Percentiles rank a stretch among this genome's conserved stretches.
phyloP scores from a whole-genome alignment of 1,140 invertebrate species.

The Brachionus rotundiformis region DNA sequence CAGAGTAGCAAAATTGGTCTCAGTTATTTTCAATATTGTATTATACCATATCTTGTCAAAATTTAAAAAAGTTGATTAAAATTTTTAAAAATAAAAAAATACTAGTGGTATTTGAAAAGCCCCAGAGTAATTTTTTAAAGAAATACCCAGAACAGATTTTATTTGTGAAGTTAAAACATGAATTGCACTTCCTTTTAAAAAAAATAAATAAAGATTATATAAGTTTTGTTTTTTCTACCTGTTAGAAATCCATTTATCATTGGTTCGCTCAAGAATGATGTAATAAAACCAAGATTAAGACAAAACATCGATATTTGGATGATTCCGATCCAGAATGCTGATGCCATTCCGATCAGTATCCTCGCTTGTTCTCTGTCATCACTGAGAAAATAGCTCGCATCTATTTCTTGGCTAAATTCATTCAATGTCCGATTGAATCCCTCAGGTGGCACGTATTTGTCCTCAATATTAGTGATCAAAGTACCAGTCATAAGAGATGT shows the following conservation, averaged over 20 bases:
- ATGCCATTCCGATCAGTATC: neutral
- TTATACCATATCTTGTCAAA: neutral
- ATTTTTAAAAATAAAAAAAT: neutral
- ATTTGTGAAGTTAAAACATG: constrained; percentile 66
- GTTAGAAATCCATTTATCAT: constrained; percentile 66
- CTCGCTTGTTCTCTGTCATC: neutral
- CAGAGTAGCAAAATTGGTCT: constrained; percentile 53
- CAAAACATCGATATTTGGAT: constrained; percentile 58
- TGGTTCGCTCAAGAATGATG: constrained; percentile 65
- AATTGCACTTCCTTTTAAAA: constrained; percentile 56
- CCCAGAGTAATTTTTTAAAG: constrained; percentile 57
- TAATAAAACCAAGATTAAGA: constrained; percentile 64
- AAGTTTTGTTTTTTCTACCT: constrained; percentile 54
- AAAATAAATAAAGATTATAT: neutral
- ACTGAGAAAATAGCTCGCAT: neutral
- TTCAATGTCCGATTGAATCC: neutral
- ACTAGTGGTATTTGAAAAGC: constrained; percentile 64
- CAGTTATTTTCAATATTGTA: neutral
- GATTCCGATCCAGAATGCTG: neutral
- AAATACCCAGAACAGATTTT: constrained; percentile 63
- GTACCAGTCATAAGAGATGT: constrained; percentile 75
- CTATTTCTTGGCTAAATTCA: neutral
- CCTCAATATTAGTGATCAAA: neutral
- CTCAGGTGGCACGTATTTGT: constrained; percentile 10
- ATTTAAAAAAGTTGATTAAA: neutral